Evolutionary conservation across 2,888 invertebrate species (phyloP), one percentile per base, ranked within the genome.

Genomic region (Ditula angustiorana): DNA sequence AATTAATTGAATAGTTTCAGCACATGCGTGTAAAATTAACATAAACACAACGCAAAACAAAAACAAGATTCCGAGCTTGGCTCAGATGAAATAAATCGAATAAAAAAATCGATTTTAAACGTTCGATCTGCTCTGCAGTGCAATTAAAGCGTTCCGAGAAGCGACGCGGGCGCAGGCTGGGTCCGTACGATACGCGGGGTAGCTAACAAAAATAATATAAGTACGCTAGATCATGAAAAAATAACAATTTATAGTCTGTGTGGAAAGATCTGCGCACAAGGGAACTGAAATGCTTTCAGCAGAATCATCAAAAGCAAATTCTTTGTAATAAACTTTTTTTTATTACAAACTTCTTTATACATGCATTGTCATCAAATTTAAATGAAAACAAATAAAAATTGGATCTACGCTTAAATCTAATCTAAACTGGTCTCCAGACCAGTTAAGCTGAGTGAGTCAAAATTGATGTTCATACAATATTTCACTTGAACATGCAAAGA

Each of bases 101-200:
- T 86, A 91, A 92, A 91, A n/a, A 91, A 91, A 88, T 88, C 87
- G 88, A 89, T 91, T 90, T 91, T 88, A 90, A 92, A 83, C 88
- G 88, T 90, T 90, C 91, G 91, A 91, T 89, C 89, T 85, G 88
- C 83, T 85, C 80, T 69, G 72, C 85, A 83, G 87, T 88, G 92
- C 92, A 92, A 92, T 92, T 92, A 92, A 92, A 91, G 90, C 74
- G 83, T 92, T 92, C 92, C 74, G 79, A 86, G 92, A 92, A 92
- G 74, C 83, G 77, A 77, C 73, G 82, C 78, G 71, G 52, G 74
- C 79, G 81, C 80, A 78, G 80, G 82, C 81, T 79, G 81, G 85
- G 79, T 75, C 77, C 75, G 78, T 72, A 85, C 85, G 71, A 74
- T 73, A 75, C 77, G 67, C 76, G 37, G 59, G 53, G 53, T 24